Conservation (phyloP, 2,113 vertebrate species). For the Nibea coibor region DNA sequence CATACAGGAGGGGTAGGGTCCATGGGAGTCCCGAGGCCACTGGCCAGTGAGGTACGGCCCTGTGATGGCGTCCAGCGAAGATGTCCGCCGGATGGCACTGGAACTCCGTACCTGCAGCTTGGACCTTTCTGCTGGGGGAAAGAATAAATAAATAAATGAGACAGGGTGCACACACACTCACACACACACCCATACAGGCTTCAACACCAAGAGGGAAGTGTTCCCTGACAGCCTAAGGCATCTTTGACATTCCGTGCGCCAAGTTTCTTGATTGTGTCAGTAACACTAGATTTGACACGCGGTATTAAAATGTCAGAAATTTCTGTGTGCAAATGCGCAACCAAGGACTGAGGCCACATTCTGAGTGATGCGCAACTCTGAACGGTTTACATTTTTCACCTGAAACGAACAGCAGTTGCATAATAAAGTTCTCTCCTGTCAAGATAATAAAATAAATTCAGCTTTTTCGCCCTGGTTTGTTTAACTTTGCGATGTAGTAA, state of each 20-base stretch:
- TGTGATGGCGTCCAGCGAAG: constrained; percentile 95
- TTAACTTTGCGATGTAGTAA: neutral
- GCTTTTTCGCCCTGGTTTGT: neutral
- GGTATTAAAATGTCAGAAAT: constrained; percentile 10
- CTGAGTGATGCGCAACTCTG: neutral
- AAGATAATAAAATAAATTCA: neutral
- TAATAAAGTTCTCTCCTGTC: neutral
- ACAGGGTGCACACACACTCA: neutral
- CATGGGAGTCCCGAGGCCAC: constrained; percentile 95
- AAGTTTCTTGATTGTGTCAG: constrained; percentile 16
- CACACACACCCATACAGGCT: neutral
- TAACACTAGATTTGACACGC: neutral
- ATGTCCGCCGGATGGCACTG: constrained; percentile 91
- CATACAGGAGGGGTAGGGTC: constrained; percentile 94
- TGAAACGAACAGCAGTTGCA: neutral
- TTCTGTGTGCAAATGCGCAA: neutral
- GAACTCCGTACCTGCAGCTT: constrained; percentile 90
- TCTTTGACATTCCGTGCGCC: neutral
- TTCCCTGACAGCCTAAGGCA: neutral
- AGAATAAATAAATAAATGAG: constrained; percentile 24
- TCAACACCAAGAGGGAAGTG: neutral
- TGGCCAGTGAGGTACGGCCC: constrained; percentile 97
- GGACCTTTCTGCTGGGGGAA: constrained; percentile 87
- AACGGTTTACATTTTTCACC: constrained; percentile 1
- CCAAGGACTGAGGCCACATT: neutral